A percentile compares a stretch with the other conserved stretches of the same genome.
These are phyloP conservation scores for Anoncus sp. DNA, from an alignment of 2,888 invertebrate genomes.

Conservation along the genomic window DNA sequence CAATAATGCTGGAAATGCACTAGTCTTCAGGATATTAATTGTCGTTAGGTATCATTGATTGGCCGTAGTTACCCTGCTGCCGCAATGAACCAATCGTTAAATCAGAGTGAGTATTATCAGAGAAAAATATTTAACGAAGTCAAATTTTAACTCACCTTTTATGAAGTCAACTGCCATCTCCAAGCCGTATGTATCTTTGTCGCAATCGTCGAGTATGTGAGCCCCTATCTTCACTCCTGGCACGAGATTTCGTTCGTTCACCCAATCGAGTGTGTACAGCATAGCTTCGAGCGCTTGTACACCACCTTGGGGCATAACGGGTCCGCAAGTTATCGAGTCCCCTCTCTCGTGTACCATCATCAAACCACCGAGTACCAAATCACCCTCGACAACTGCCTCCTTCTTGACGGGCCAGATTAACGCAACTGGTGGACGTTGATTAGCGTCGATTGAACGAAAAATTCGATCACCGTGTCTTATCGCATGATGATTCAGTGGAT, in stretches of 20 bases:
- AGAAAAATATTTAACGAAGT: background rate
- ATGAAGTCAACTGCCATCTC: conserved; percentile 99
- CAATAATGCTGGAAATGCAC: no score
- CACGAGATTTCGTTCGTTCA: conserved; percentile 88
- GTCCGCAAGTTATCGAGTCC: conserved; percentile 94
- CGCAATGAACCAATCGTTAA: no score
- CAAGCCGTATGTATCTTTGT: conserved; percentile 97
- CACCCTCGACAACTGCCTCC: conserved; percentile 94
- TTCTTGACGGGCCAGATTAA: conserved; percentile 92
- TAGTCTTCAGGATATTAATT: no score
- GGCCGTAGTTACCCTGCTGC: no score
- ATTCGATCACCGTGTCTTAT: conserved; percentile 77
- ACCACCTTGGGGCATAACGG: conserved; percentile 97
- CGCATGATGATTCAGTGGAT: conserved; percentile 74
- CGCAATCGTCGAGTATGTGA: conserved; percentile 96
- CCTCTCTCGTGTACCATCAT: conserved; percentile 98
- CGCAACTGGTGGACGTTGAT: conserved; percentile 67
- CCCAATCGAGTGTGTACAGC: conserved; percentile 94
- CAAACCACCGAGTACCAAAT: conserved; percentile 94
- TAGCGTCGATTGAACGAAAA: conserved; percentile 73
- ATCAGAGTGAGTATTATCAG: background rate
- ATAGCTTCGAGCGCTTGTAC: conserved; percentile 96
- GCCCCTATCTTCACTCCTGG: conserved; percentile 93
- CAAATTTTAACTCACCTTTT: conserved; percentile 89
- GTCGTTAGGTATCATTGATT: no score